These are phyloP conservation scores for Coelinius sp. DNA, from an alignment of 2,888 invertebrate genomes.

Conservation along the genomic window DNA sequence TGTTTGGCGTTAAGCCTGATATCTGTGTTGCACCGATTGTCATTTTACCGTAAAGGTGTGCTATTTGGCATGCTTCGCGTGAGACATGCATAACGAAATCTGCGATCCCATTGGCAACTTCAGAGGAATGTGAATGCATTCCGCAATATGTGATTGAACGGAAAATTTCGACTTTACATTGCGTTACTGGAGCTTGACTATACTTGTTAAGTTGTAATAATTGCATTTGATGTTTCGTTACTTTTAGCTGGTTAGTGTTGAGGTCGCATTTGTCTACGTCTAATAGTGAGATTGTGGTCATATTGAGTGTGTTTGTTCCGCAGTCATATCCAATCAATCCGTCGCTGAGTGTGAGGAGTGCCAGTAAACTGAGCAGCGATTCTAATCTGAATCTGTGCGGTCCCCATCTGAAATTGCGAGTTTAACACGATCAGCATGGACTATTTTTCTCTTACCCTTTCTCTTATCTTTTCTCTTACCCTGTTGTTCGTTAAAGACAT, in stretches of 20 bases:
- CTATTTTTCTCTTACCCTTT: no score
- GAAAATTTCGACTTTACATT: slow-evolving; percentile 40
- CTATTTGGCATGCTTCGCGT: slow-evolving; percentile 8
- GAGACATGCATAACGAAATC: slow-evolving; percentile 17
- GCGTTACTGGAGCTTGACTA: slow-evolving; percentile 13
- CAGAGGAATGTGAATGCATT: slow-evolving; percentile 36
- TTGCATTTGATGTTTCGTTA: slow-evolving; percentile 17
- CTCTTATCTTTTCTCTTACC: slow-evolving; percentile 13
- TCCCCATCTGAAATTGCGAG: slow-evolving; percentile 1
- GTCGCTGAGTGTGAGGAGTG: not conserved
- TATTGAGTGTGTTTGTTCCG: slow-evolving; percentile 20
- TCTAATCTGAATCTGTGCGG: not conserved
- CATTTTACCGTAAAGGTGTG: slow-evolving; percentile 5
- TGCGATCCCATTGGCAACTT: not conserved
- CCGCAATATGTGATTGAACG: slow-evolving; percentile 41
- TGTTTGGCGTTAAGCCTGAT: not conserved
- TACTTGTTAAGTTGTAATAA: slow-evolving; percentile 38
- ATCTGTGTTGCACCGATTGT: not conserved
- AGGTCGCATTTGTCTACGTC: slow-evolving; percentile 28
- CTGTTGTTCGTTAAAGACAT: slow-evolving; percentile 25
- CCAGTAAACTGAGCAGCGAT: not conserved
- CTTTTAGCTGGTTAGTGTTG: not conserved
- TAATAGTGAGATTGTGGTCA: slow-evolving; percentile 34
- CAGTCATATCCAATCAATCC: slow-evolving; percentile 41
- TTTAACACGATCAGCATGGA: slow-evolving; percentile 25